Conservation (phyloP, 2,797 vertebrate genomes). For the Acipenser transmontanus region DNA sequence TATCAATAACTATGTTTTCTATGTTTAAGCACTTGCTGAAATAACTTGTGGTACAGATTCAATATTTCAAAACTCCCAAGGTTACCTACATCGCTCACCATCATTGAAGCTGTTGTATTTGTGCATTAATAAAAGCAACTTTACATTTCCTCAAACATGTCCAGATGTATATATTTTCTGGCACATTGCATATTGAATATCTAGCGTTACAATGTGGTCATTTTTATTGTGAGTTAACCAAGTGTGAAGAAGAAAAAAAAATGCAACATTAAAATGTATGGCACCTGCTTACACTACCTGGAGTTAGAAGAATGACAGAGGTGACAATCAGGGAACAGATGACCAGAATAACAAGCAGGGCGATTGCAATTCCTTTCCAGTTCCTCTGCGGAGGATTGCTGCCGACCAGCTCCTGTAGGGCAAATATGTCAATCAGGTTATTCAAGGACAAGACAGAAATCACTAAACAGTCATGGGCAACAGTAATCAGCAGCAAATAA, state of each 20-base stretch:
- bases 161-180: not conserved
- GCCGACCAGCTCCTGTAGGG: constrained; percentile 86
- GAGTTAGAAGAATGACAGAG: constrained; percentile 91
- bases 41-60: not conserved
- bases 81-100: not conserved
- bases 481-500: constrained; percentile 8
- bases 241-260: constrained; percentile 4
- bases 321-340: constrained; percentile 97
- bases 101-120: not conserved
- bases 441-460: constrained; percentile 31
- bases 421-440: constrained; percentile 24
- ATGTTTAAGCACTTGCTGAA: too few species aligned
- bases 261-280: not conserved
- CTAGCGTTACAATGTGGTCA: not conserved
- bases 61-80: not conserved
- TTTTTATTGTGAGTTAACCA: not conserved
- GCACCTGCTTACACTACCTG: constrained; percentile 61
- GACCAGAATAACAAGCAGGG: constrained; percentile 90
- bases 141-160: not conserved
- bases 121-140: not conserved
- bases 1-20: too few species aligned
- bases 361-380: constrained; percentile 97
- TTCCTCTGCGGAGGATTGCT: constrained; percentile 89
- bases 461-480: constrained; percentile 32
- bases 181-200: not conserved